Base-by-base conservation (phyloP, 2,888 invertebrate species). In the Rhodophaea formosa region DNA sequence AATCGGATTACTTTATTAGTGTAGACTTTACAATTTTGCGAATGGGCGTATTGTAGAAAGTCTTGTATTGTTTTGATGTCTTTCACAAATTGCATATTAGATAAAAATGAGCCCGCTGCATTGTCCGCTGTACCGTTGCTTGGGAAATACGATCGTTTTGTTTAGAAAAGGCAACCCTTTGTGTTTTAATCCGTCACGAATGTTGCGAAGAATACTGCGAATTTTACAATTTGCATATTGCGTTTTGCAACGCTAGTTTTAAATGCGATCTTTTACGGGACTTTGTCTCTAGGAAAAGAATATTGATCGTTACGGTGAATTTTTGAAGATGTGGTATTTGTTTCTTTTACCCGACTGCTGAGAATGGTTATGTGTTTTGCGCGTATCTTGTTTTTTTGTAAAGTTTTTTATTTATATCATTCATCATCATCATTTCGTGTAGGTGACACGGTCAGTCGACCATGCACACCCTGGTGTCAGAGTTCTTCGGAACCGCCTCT, bases 131-230 rank as follows among this genome's bases (percentile, higher is more conserved):
- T 23, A 23, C 23, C 23, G 23, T 23, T 23, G 23, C 23, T 23
- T 59, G 70, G 70, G 71, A 72, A 66, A 65, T 67, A 61, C 60
- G 53, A 57, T 59, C 49, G 60, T 23, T 60, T 65, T 70, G 70
- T 64, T 65, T 74, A 59, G 64, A 53, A 49, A 61, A 56, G 59
- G 61, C 61, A 69, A 62, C 65, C 65, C 66, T 69, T 68, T 67
- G 69, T 62, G 60, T 62, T 63, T 63, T 73, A 74, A 75, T 75
- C 77, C 73, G 66, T 68, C 59, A 65, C 75, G 68, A 74, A 72
- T 72, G 68, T 65, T 70, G 58, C 59, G 70, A 65, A 70, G 69
- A 70, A 66, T 64, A 49, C 62, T 45, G 55, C 56, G 54, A 59
- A 58, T 59, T 62, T 59, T 43, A 61, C 54, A 59, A 65, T 77